Evolutionary conservation across 2,888 invertebrate species (phyloP), one percentile per base, ranked within the genome.

Genomic region (Phortica magna): DNA sequence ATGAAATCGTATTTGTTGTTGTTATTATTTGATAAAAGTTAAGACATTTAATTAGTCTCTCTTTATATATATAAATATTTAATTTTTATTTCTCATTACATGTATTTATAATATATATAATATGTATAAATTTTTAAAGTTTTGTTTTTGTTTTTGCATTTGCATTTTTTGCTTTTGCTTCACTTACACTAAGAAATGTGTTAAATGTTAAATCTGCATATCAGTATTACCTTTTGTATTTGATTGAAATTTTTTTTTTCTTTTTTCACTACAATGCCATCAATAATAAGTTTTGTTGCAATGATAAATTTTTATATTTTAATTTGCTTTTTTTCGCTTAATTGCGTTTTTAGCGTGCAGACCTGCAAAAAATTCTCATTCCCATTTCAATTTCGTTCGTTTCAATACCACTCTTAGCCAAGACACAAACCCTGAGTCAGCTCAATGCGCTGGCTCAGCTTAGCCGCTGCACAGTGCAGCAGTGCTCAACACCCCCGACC

Each of bases 51-150:
- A 78, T 82, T 78, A 70, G 77, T 73, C 76, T 84, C 76, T 79
- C 55, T 75, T 17, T 79, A 59, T 79, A 78, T 85, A 82, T 86
- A 85, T 88, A 85, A 88, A 88, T 89, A 87, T 88, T 89, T 86
- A 89, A 89, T 89, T 84, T 84, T 75, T 85, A 83, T 82, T 81
- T 83, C 79, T 81, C 88, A 82, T 76, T 80, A 68, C 78, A 75
- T 78, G 75, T 81, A 80, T 82, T 71, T 80, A 74, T 83, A 72
- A 78, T 80, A 80, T 83, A 78, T 84, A 80, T 76, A 72, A 79
- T 88, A 78, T 79, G 79, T 87, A 82, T 83, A 76, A 70, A 71
- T 71, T 39, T 68, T 76, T 76, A 76, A 71, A 83, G 79, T 78
- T 80, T 84, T 31, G 7, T 79, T 78, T 76, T 80, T 83, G 72